These are phyloP conservation scores for Cuculus canorus DNA, from an alignment of 2,797 vertebrate genomes.

Conservation along the genomic window DNA sequence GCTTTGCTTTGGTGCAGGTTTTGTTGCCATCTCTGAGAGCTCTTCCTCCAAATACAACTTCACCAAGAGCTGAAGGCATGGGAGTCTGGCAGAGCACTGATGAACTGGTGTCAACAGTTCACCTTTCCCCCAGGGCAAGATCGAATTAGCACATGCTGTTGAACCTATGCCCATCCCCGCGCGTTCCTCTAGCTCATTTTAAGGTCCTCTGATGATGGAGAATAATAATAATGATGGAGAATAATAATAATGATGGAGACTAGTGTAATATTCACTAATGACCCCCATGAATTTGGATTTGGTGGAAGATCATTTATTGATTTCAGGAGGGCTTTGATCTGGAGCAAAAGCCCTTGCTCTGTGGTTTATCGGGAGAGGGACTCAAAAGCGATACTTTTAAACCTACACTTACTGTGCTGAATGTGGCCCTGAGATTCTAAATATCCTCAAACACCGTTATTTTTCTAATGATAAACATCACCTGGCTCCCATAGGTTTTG, in stretches of 20 bases:
- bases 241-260: too few species aligned
- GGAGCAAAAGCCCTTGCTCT: background rate
- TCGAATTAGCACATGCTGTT: background rate
- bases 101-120: background rate
- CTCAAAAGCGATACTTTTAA: background rate
- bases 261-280: background rate
- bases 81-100: background rate
- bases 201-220: background rate
- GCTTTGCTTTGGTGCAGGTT: background rate
- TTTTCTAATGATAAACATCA: background rate
- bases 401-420: background rate
- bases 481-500: background rate
- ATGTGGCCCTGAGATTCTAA: background rate
- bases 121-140: background rate
- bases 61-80: background rate
- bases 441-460: background rate
- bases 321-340: background rate
- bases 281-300: background rate
- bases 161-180: background rate
- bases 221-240: too few species aligned
- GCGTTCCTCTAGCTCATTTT: background rate
- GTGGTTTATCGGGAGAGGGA: background rate
- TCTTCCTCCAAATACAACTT: background rate
- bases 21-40: background rate
- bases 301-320: background rate